Evolutionary conservation across 2,797 vertebrate genomes (phyloP), one percentile per base, ranked within the genome.

Genomic region (Ceyx erithaca): DNA sequence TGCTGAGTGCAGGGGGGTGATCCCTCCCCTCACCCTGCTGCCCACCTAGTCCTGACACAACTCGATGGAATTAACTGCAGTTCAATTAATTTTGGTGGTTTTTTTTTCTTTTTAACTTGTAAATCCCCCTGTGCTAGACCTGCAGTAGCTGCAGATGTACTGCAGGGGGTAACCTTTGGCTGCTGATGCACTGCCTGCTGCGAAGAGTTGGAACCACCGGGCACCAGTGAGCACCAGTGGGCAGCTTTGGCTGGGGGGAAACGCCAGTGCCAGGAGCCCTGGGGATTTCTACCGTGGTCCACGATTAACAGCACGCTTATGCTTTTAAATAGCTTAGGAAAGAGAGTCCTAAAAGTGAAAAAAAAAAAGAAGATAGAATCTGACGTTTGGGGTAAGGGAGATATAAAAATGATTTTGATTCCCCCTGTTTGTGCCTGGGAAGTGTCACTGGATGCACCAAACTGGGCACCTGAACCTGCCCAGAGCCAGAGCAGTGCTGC

Each of bases 121-220:
- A 73, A 55, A n/a, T 46, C 33, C 9, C 5, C 20, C 1, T 15
- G 5, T 5, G 49, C 59, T 15, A 4, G 17, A 79, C 33, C 84
- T 96, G 96, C 94, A 96, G 87, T 97, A 88, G 91, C 95, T 59
- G 10, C 4, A 55, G 37, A 17, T 62, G 88, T 76, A 61, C 96
- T 95, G 96, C 90, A 96, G 96, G 92, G 96, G 96, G 95, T 43
- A 95, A 85, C 89, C 93, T 96, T 93, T 45, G 91, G 95, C 95
- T 93, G 84, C 91, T 28, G 71, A 93, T 84, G 4, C 30, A 7
- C 22, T 48, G 37, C 12, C 28, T 33, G 76, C 86, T 33, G 78
- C 83, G 3, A 59, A 79, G 20, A 12, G 23, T 12, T 12, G 33
- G 35, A 77, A 3, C 40, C 35, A 35, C 10, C 35, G 35, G 35